phyloP scores from a whole-genome alignment of 2,797 vertebrate genomes.

The Megaceryle alcyon region DNA sequence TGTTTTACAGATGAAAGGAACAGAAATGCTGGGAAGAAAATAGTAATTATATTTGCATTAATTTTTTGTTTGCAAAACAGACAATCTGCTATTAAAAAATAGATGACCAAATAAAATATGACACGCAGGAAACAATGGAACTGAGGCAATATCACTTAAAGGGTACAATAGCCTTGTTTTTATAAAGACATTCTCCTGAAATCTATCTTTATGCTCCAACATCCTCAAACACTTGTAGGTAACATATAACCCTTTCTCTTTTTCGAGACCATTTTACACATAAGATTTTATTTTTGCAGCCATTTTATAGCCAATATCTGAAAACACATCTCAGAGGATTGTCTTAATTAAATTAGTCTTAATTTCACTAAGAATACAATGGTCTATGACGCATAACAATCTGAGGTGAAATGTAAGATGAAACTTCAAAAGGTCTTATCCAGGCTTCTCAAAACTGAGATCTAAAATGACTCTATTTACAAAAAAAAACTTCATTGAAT shows the following conservation, averaged over 20 bases:
- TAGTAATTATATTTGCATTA: rapidly evolving
- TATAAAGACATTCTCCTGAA: neutral
- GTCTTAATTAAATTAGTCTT: neutral
- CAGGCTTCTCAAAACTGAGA: neutral
- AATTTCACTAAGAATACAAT: neutral
- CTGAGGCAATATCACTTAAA: neutral
- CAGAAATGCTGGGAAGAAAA: neutral
- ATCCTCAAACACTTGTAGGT: neutral
- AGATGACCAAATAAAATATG: neutral
- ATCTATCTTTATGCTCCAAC: neutral
- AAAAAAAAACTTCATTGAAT: neutral
- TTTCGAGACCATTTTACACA: neutral
- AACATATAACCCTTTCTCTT: neutral
- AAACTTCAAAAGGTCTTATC: neutral
- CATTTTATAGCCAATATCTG: neutral
- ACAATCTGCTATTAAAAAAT: neutral
- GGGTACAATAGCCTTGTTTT: neutral
- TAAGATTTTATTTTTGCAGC: neutral
- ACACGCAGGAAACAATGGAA: neutral
- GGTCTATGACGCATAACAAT: neutral
- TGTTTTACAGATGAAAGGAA: neutral
- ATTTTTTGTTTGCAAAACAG: rapidly evolving
- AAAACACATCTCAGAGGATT: neutral
- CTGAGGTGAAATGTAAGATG: neutral
- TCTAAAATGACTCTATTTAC: neutral